phyloP scores from a whole-genome alignment of 2,797 vertebrate genomes.

The Cynopterus sphinx region DNA sequence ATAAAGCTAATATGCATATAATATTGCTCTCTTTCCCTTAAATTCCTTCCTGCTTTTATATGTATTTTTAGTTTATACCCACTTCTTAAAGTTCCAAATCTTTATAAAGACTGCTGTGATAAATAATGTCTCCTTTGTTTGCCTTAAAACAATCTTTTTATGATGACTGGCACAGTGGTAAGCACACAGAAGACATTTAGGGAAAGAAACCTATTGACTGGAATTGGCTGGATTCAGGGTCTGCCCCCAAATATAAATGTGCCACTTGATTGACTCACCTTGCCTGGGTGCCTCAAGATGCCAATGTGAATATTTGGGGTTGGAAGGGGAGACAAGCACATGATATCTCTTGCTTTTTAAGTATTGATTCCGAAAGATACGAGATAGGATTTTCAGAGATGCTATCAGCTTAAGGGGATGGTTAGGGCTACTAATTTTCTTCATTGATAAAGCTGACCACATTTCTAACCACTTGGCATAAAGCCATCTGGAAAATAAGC shows the following conservation, averaged over 20 bases:
- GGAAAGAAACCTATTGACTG: not conserved
- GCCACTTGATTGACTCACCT: not conserved
- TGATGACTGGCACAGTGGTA: not conserved
- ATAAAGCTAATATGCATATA: not conserved
- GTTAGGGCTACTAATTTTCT: not conserved
- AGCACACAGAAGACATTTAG: not conserved
- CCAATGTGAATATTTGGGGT: not conserved
- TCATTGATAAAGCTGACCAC: not conserved
- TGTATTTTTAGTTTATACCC: not conserved
- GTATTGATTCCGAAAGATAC: not conserved
- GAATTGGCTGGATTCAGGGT: not conserved
- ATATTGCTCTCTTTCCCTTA: not conserved
- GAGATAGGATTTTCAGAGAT: not conserved
- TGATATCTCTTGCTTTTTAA: not conserved
- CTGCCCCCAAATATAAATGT: not conserved
- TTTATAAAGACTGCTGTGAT: not conserved
- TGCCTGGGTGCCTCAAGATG: not conserved
- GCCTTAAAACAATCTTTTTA: not conserved
- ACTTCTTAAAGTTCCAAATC: not conserved
- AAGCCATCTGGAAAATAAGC: constrained; percentile 9
- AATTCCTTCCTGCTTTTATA: not conserved
- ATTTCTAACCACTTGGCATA: not conserved
- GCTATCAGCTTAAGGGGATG: not conserved
- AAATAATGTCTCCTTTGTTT: not conserved
- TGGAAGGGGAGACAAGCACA: not conserved